These are phyloP conservation scores for Aelia acuminata DNA, from an alignment of 2,888 invertebrate genomes.

Conservation along the genomic window DNA sequence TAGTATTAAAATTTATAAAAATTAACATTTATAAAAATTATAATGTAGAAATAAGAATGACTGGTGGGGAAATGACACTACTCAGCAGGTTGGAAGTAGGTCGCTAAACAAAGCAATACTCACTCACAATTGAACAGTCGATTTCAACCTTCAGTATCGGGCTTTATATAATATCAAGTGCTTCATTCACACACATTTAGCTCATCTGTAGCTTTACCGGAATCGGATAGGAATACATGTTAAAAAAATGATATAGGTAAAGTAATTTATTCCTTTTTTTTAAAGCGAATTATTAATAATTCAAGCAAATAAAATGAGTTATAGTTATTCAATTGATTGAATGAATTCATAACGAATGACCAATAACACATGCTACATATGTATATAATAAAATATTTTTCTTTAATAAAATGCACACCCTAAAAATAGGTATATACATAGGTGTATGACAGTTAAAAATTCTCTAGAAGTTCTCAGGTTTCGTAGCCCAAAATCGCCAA, in stretches of 20 bases:
- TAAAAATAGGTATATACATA: no score
- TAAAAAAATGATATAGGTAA: not conserved
- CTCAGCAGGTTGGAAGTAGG: slow-evolving; percentile 6
- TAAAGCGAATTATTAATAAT: not conserved
- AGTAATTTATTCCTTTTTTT: not conserved
- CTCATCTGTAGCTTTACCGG: not conserved
- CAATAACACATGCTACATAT: no score
- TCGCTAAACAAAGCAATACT: not conserved
- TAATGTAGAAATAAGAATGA: not conserved
- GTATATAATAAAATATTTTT: no score
- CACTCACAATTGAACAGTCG: not conserved
- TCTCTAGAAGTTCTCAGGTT: no score
- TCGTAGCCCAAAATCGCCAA: no score
- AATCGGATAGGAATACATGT: not conserved
- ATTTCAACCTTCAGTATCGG: not conserved
- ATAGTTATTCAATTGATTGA: no score
- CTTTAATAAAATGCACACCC: no score
- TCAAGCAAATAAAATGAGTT: not conserved
- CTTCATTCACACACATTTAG: not conserved
- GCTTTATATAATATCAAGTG: not conserved
- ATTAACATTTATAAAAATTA: not conserved
- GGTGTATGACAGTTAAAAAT: no score
- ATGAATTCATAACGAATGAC: no score
- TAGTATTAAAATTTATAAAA: no score
- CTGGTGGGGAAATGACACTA: not conserved